Conservation (phyloP, 2,113 vertebrate genomes). For the Regulus satrapa region DNA sequence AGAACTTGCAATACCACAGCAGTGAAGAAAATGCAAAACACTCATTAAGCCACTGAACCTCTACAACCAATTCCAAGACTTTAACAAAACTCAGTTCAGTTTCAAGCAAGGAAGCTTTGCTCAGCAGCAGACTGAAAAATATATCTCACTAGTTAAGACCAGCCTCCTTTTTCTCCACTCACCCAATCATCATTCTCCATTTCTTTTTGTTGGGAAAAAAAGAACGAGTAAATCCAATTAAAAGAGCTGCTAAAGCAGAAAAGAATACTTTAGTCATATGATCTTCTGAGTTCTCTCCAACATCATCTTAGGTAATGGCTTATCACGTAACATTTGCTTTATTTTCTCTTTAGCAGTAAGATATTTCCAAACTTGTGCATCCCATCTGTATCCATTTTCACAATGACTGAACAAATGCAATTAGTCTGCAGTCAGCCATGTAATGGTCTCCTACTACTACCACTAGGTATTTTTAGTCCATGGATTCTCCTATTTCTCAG, state of each 20-base stretch:
- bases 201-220: background rate
- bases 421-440: conserved; percentile 76
- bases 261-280: conserved; percentile 37
- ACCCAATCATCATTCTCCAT: background rate
- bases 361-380: conserved; percentile 56
- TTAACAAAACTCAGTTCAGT: background rate
- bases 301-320: conserved; percentile 26
- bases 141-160: background rate
- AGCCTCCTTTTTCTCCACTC: background rate
- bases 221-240: conserved; percentile 57
- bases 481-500: conserved; percentile 16
- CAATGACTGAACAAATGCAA: conserved; percentile 76
- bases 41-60: background rate
- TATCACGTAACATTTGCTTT: conserved; percentile 60
- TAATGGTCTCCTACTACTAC: conserved; percentile 71
- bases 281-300: conserved; percentile 37
- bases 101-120: background rate
- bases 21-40: background rate
- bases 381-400: conserved; percentile 74
- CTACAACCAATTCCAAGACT: background rate
- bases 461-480: conserved; percentile 50
- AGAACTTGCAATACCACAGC: background rate
- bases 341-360: conserved; percentile 66
- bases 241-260: conserved; percentile 65
- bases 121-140: background rate